Evolutionary conservation across 1,140 invertebrate species (phyloP).

Genomic region (Orchesella cincta): DNA sequence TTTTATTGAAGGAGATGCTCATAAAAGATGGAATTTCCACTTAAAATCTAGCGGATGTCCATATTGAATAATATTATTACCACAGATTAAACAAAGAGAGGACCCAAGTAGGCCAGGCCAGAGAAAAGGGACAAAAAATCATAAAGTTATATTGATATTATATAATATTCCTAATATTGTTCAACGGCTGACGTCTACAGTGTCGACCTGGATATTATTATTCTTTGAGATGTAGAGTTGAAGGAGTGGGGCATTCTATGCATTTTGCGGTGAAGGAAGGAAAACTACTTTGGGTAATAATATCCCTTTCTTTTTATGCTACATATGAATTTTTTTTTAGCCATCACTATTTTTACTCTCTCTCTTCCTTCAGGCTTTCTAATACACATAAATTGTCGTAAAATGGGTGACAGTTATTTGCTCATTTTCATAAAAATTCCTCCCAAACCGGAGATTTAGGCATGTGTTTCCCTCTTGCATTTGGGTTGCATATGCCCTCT

Average conservation of each 20-base stretch:
- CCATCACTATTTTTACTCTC: not conserved
- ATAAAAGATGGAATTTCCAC: too few relatives aligned
- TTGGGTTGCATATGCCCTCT: not conserved
- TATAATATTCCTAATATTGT: not conserved
- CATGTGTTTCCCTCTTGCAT: not conserved
- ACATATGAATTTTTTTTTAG: not conserved
- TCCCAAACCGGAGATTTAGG: slow-evolving; percentile 6
- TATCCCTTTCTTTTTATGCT: not conserved
- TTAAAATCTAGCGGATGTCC: too few relatives aligned
- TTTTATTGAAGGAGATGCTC: too few relatives aligned
- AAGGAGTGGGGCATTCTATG: too few relatives aligned
- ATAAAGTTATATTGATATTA: not conserved
- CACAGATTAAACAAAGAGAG: not conserved
- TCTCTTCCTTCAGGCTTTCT: not conserved
- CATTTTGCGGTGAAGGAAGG: too few relatives aligned
- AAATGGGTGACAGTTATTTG: slow-evolving; percentile 25
- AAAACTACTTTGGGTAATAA: not conserved
- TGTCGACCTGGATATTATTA: not conserved
- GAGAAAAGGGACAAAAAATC: not conserved
- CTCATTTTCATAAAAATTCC: slow-evolving; percentile 29
- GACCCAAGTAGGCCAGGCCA: too few relatives aligned
- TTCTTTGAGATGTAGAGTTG: too few relatives aligned
- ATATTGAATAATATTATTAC: not conserved
- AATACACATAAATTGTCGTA: slow-evolving; percentile 23
- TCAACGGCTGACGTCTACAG: not conserved